phyloP scores from a whole-genome alignment of 2,888 invertebrate genomes.

The Steinernema carpocapsae region DNA sequence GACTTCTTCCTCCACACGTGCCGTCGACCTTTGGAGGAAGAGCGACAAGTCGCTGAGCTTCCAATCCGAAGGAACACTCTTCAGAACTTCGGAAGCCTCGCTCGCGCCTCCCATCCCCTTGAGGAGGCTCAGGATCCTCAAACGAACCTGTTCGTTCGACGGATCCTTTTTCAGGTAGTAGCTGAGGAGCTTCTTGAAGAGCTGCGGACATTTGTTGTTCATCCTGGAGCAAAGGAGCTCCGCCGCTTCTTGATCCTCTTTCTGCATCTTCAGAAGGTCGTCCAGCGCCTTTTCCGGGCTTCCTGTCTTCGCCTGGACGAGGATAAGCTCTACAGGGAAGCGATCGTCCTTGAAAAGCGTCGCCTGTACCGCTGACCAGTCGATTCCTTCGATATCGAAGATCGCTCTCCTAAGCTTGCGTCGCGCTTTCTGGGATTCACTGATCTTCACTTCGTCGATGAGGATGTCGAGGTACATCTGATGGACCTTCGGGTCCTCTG shows the following conservation, averaged over 20 bases:
- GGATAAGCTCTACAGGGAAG: neutral
- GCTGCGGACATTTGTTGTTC: neutral
- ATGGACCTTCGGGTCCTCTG: neutral
- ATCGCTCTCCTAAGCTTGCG: slow-evolving; percentile 5
- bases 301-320: neutral
- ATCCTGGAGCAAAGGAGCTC: slow-evolving; percentile 1
- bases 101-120: neutral
- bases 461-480: slow-evolving; percentile 6
- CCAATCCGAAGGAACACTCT: neutral
- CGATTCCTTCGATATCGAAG: neutral
- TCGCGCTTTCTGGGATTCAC: neutral
- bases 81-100: neutral
- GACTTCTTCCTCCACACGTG: neutral
- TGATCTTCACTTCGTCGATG: slow-evolving; percentile 15
- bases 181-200: slow-evolving; percentile 15
- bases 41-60: neutral
- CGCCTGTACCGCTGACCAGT: neutral
- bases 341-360: neutral
- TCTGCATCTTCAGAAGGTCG: neutral
- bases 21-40: neutral
- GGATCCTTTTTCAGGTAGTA: slow-evolving; percentile 19
- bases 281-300: neutral
- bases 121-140: slow-evolving; percentile 9
- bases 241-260: neutral
- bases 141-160: neutral